Evolutionary conservation across 2,797 vertebrate species (phyloP), one percentile per base, ranked within the genome.

Genomic region (Calcarius lapponicus): DNA sequence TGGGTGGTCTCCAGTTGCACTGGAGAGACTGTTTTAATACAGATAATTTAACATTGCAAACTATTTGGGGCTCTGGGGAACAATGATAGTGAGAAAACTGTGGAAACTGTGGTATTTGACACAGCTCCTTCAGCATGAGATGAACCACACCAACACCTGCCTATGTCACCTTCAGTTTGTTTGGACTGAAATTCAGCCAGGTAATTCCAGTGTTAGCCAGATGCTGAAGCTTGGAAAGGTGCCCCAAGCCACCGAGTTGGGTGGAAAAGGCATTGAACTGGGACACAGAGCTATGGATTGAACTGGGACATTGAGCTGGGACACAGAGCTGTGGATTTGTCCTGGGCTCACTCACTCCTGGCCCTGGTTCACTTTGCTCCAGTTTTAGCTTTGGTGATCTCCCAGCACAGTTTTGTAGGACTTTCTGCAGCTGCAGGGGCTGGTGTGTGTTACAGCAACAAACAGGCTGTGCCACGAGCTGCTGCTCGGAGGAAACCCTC

Each of bases 1-100:
- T 95, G 93, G 94, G 95, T 96, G 95, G 93, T 95, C 95, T 93
- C 80, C 65, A 86, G 66, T 94, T 93, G 74, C 51, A 70, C 2
- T 64, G 42, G 56, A 64, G 64, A 85, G 31, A 32, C 47, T 71
- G 17, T 54, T 95, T 67, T 64, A 93, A 81, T 57, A 53, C 36
- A 93, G 76, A 88, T n/a, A 67, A 79, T 82, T 88, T 58, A 87
- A 82, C 48, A 32, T 19, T 12, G 45, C 25, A 12, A 90, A 91
- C 26, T 64, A 78, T 85, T 94, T 88, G 36, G 38, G 53, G 54
- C 45, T 82, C 81, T 42, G 26, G 64, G 88, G 74, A 86, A 32
- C 2, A 19, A 80, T 7, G 45, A 70, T 38, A 74, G 57, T 1
- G 3, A 92, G 85, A 81, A 81, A 92, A 64, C 10, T 7, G 29